Percentiles rank a stretch among this genome's conserved stretches.
Evolutionary conservation across 2,888 invertebrate species (phyloP).

Genomic region (Drosophila mulleri): DNA sequence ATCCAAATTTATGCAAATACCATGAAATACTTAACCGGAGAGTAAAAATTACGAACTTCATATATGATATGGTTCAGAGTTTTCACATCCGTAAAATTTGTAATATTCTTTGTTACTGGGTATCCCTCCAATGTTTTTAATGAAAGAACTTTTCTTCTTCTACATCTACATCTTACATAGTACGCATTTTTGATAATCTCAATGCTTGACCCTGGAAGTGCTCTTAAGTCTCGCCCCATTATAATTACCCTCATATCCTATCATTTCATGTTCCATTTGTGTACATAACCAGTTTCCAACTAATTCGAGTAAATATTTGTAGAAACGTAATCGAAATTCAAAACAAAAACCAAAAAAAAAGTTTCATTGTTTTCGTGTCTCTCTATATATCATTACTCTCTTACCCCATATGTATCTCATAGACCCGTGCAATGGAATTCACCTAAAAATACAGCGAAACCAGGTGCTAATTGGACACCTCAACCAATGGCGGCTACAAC

Average conservation of each 20-base stretch:
- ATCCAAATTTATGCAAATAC: neutral
- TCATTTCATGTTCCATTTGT: constrained; percentile 52
- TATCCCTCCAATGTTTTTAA: neutral
- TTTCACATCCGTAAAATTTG: neutral
- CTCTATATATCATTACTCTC: constrained; percentile 77
- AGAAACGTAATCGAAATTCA: constrained; percentile 48
- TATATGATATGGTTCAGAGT: neutral
- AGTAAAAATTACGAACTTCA: neutral
- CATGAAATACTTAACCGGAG: neutral
- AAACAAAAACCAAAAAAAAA: constrained; percentile 1
- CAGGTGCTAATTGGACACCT: constrained; percentile 92
- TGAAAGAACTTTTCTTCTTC: neutral
- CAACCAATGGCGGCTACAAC: constrained; percentile 96
- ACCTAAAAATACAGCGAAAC: constrained; percentile 93
- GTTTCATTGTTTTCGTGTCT: constrained; percentile 74
- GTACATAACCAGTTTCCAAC: constrained; percentile 57
- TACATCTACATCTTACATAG: neutral
- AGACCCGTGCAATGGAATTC: constrained; percentile 97
- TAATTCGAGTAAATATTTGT: constrained; percentile 36
- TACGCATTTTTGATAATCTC: neutral
- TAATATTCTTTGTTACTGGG: neutral
- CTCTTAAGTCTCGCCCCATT: neutral
- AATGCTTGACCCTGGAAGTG: constrained; percentile 5
- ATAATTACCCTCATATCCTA: constrained; percentile 9
- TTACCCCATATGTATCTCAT: constrained; percentile 76